Evolutionary conservation across 2,888 invertebrate species (phyloP).

Genomic region (Coelinius sp.): DNA sequence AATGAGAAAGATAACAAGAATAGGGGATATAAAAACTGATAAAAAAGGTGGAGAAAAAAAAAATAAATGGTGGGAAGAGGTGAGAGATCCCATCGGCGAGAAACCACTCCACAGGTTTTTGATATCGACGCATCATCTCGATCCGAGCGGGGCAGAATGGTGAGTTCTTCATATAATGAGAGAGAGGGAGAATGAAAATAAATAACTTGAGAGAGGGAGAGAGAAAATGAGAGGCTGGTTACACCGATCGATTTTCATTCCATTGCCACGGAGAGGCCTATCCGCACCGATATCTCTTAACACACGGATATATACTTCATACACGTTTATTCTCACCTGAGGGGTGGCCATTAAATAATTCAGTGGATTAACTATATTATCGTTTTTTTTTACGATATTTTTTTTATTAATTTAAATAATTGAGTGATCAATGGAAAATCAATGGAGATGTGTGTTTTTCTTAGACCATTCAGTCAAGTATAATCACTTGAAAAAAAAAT

Average conservation of each 20-base stretch:
- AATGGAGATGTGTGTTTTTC: too few species aligned
- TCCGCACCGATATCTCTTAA: conserved; percentile 27
- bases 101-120: conserved; percentile 68
- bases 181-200: not conserved
- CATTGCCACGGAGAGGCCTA: conserved; percentile 40
- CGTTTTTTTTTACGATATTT: conserved; percentile 22
- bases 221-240: conserved; percentile 33
- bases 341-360: conserved; percentile 55
- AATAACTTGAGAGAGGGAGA: too few species aligned
- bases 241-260: conserved; percentile 70
- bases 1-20: conserved; percentile 3
- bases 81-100: conserved; percentile 47
- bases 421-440: too few species aligned
- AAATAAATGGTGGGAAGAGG: not conserved
- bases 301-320: conserved; percentile 14
- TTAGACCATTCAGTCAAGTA: too few species aligned
- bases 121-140: conserved; percentile 71
- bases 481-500: not conserved
- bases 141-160: conserved; percentile 54
- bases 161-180: not conserved
- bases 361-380: conserved; percentile 36
- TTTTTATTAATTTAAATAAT: too few species aligned
- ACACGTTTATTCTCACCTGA: conserved; percentile 48
- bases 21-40: not conserved
- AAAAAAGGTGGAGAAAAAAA: not conserved